Evolutionary conservation across 2,113 vertebrate species (phyloP), one percentile per base, ranked within the genome.

Genomic region (Aphyosemion australe): DNA sequence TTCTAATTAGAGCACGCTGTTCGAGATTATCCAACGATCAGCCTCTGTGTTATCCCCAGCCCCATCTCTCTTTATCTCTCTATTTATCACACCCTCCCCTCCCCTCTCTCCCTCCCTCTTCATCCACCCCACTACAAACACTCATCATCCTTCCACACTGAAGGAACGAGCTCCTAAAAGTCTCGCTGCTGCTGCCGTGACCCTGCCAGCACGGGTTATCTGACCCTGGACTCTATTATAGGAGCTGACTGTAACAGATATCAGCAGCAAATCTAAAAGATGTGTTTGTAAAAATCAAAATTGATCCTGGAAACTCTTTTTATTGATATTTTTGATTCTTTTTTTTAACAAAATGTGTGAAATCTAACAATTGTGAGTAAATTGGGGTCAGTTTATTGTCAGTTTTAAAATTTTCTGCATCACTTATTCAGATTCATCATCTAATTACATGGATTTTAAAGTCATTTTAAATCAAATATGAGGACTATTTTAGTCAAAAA

Each of bases 1-100:
- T 95, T 95, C 93, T 98, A 97, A 98, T 97, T 96, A 97, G 94
- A 95, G 94, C 94, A 95, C 92, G 94, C 94, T 96, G 94, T 94
- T 96, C 93, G 87, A 95, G 95, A 95, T 97, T 96, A 99, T 98
- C 95, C 95, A 94, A 94, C 95, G 94, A 97, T 97, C 95, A 95
- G 90, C 92, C 91, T 92, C 91, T 87, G 88, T 92, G 93, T 94
- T 96, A 94, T 94, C 95, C 92, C 37, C 88, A 87, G 84, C 93
- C 92, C 91, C 94, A 84, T 87, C 87, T 94, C 92, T 93, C 83
- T 81, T 82, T 84, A 87, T 88, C 84, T 89, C 90, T 90, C 88
- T 88, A 83, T 84, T 82, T 88, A 76, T 89, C 91, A 82, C 92
- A 86, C 76, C 84, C 90, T 90, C 90, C 83, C 90, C 81, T 79